These are phyloP conservation scores for Kuschelorhynchus macadamiae DNA, from an alignment of 2,888 invertebrate genomes.

Conservation along the genomic window DNA sequence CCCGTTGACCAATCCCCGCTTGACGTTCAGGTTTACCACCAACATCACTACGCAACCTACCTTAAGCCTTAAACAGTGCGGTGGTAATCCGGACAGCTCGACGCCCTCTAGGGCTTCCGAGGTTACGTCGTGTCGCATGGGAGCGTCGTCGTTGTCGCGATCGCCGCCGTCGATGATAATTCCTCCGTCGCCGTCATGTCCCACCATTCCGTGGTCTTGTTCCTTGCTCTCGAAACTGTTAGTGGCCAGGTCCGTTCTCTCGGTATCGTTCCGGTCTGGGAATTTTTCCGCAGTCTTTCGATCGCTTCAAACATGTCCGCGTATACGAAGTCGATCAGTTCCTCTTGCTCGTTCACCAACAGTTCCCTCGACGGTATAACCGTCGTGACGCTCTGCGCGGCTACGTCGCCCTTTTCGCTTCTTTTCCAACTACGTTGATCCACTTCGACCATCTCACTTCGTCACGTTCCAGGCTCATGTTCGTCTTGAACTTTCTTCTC, in stretches of 20 bases:
- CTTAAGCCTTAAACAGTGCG: conserved; percentile 1
- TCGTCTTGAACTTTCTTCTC: background rate
- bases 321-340: background rate
- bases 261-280: too few relatives aligned
- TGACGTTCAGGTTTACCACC: conserved; percentile 6
- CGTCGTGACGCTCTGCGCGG: background rate
- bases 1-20: background rate
- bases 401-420: background rate
- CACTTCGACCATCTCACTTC: conserved; percentile 3
- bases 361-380: background rate
- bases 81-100: background rate
- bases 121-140: background rate
- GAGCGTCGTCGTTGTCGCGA: too few relatives aligned
- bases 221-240: too few relatives aligned
- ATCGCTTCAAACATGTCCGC: background rate
- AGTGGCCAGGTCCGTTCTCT: too few relatives aligned
- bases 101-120: background rate
- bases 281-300: background rate
- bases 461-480: background rate
- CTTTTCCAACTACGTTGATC: background rate
- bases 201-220: too few relatives aligned
- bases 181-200: too few relatives aligned
- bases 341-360: background rate
- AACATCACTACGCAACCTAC: conserved; percentile 6
- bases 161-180: too few relatives aligned